phyloP scores from a whole-genome alignment of 2,888 invertebrate genomes.

The Phengaris alcon region DNA sequence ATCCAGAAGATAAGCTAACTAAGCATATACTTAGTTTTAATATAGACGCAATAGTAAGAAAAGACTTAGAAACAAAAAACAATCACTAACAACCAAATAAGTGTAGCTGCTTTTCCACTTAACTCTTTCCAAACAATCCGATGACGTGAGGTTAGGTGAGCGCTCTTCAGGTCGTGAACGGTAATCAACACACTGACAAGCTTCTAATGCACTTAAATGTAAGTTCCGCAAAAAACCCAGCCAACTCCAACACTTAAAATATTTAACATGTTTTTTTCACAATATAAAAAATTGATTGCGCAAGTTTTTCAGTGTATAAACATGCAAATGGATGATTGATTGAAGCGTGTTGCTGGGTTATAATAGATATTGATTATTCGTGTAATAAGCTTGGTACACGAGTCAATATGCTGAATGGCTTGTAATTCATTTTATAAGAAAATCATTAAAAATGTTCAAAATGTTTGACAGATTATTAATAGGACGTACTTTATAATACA shows the following conservation, averaged over 20 bases:
- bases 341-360: constrained; percentile 21
- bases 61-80: neutral
- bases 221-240: constrained; percentile 33
- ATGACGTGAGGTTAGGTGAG: constrained; percentile 52
- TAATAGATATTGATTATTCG: constrained; percentile 25
- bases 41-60: neutral
- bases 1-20: neutral
- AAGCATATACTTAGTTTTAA: neutral
- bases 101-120: constrained; percentile 38
- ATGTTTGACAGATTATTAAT: constrained; percentile 12
- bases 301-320: constrained; percentile 26
- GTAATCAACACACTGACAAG: constrained; percentile 60
- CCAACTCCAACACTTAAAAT: constrained; percentile 14
- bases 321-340: constrained; percentile 29
- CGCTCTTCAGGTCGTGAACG: constrained; percentile 47
- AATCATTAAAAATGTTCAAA: constrained; percentile 2
- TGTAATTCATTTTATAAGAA: constrained; percentile 19
- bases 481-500: constrained; percentile 4
- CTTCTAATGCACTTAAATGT: constrained; percentile 62
- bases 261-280: constrained; percentile 17
- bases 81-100: constrained; percentile 43
- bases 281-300: constrained; percentile 25
- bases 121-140: constrained; percentile 41
- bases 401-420: constrained; percentile 17
- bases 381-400: constrained; percentile 18